Conservation (phyloP, 1,140 invertebrate genomes). For the Oppia nitens region DNA sequence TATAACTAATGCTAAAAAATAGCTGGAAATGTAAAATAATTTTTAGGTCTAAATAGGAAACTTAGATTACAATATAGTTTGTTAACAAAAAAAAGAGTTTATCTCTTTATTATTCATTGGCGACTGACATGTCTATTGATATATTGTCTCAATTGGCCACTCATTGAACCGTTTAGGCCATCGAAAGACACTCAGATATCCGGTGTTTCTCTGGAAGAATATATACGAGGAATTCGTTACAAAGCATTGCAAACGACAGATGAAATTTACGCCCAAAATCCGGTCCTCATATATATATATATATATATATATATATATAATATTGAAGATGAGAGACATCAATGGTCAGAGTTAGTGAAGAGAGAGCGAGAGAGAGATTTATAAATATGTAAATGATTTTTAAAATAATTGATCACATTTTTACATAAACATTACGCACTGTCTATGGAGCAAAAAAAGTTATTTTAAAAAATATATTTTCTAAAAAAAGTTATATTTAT, state of each 20-base stretch:
- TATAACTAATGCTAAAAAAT: too few relatives aligned
- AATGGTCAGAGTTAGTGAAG: background rate
- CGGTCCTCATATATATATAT: too few relatives aligned
- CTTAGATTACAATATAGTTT: background rate
- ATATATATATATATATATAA: too few relatives aligned
- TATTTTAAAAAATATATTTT: too few relatives aligned
- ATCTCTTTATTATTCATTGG: too few relatives aligned
- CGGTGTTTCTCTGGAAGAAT: background rate
- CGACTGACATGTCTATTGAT: background rate
- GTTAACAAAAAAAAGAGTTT: too few relatives aligned
- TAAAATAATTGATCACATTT: too few relatives aligned
- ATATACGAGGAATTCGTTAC: background rate
- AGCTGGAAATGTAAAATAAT: too few relatives aligned
- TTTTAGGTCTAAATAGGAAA: background rate
- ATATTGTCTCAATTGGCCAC: background rate
- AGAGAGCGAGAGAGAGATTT: background rate
- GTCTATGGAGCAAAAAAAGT: too few relatives aligned
- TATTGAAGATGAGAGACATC: background rate
- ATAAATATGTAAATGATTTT: too few relatives aligned
- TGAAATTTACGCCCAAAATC: background rate
- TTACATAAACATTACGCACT: too few relatives aligned
- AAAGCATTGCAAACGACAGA: background rate
- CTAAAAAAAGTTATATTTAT: too few relatives aligned
- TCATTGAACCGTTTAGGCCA: background rate
- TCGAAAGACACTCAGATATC: background rate